phyloP scores from a whole-genome alignment of 2,113 vertebrate species.

The Montifringilla adamsi region DNA sequence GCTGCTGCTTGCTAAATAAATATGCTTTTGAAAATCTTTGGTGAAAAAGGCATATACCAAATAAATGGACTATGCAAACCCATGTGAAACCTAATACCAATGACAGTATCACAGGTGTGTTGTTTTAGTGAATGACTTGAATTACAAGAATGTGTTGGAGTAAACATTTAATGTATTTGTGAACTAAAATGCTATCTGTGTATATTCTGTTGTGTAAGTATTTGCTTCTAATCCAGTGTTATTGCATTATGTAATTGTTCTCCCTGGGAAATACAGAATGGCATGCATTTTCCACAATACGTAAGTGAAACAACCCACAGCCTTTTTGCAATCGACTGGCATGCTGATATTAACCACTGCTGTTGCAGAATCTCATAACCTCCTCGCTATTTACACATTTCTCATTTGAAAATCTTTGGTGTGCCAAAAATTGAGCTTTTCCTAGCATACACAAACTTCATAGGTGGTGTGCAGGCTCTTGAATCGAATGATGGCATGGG shows the following conservation, averaged over 20 bases:
- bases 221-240: conserved; percentile 87
- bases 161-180: conserved; percentile 71
- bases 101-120: conserved; percentile 41
- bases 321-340: conserved; percentile 82
- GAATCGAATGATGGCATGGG: conserved; percentile 79
- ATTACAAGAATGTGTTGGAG: conserved; percentile 52
- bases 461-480: conserved; percentile 73
- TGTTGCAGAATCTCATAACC: conserved; percentile 78
- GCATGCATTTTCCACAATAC: conserved; percentile 93
- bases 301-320: conserved; percentile 85
- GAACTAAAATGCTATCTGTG: conserved; percentile 80
- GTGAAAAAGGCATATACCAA: conserved; percentile 38
- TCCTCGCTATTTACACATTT: conserved; percentile 74
- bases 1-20: conserved; percentile 36
- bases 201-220: conserved; percentile 79
- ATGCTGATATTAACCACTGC: conserved; percentile 87
- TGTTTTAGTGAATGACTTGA: conserved; percentile 61
- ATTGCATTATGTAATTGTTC: conserved; percentile 88
- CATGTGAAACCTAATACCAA: background rate
- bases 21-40: conserved; percentile 44
- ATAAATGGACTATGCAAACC: conserved; percentile 31
- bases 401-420: conserved; percentile 74
- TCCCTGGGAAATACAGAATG: conserved; percentile 86
- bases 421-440: conserved; percentile 70
- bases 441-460: conserved; percentile 68